phyloP scores from a whole-genome alignment of 2,888 invertebrate species.

The Bellardia pandia region DNA sequence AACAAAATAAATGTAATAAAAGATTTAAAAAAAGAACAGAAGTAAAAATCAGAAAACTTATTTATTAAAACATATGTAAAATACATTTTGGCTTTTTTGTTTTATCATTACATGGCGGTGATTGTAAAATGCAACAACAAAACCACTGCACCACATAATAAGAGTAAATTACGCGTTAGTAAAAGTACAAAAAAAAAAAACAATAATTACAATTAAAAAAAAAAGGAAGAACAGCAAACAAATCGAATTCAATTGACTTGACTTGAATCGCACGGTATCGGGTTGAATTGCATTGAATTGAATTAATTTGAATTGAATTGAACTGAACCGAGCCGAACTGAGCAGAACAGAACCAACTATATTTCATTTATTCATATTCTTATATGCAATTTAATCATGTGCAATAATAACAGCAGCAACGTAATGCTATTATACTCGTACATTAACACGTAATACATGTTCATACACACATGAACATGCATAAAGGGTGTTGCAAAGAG shows the following conservation, averaged over 20 bases:
- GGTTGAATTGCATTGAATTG: constrained; percentile 18
- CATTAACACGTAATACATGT: constrained; percentile 16
- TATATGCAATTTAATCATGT: constrained; percentile 56
- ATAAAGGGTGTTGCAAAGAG: neutral
- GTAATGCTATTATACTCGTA: constrained; percentile 40
- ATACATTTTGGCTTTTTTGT: constrained; percentile 52
- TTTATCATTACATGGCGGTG: constrained; percentile 43
- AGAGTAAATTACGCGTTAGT: constrained; percentile 70
- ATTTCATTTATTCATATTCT: constrained; percentile 56
- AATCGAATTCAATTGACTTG: constrained; percentile 63
- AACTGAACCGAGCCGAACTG: constrained; percentile 1
- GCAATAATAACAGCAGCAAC: constrained; percentile 44
- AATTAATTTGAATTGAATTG: constrained; percentile 16
- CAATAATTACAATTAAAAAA: constrained; percentile 1
- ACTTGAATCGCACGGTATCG: constrained; percentile 15
- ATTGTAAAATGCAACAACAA: constrained; percentile 40
- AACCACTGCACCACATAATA: constrained; percentile 62
- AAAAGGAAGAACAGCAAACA: constrained; percentile 4
- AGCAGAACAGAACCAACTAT: constrained; percentile 43
- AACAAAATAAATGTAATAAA: neutral
- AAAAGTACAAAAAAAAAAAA: constrained; percentile 27
- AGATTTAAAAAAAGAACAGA: neutral
- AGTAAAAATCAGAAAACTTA: constrained; percentile 50
- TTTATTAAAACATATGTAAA: constrained; percentile 63
- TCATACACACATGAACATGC: neutral